Evolutionary conservation across 2,113 vertebrate species (phyloP), one percentile per base, ranked within the genome.

Genomic region (Lepus timidus): DNA sequence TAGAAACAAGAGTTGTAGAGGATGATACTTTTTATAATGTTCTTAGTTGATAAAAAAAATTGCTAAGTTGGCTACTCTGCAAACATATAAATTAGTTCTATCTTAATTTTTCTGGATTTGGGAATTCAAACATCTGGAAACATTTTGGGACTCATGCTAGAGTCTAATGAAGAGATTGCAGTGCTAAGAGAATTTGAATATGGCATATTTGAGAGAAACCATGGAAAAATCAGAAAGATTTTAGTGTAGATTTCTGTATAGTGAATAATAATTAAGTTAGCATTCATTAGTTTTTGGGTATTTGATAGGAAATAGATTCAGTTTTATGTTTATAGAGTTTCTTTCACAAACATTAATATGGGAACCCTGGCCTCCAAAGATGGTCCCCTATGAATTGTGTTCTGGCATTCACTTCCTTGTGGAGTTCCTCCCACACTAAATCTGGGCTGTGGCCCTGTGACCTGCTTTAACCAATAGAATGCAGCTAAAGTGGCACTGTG

Each of bases 251-350:
- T 67, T 81, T 93, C 3, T 74, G 13, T 85, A 90, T 84, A 94
- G 52, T 84, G 22, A 95, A 94, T 91, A 49, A 80, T n/a, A 90
- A 39, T 85, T 95, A 86, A 86, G 51, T 51, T 84, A 93, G 5
- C 33, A 75, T 95, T 86, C 58, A 23, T 96, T 85, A 93, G 62
- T 67, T 74, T 95, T 94, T 67, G 70, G 75, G 94, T 95, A 65
- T 86, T 95, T 95, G 25, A 31, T 93, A 75, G 61, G 65, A 96
- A 96, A 88, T 95, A 85, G 76, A 87, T 29, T 93, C 33, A 14
- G 52, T 85, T 92, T 92, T 88, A 75, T 90, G 78, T 96, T 96
- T 68, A 90, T 95, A 58, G 78, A 90, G 88, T 93, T 95, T 95
- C 49, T 94, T 91, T 95, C 51, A 61, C 95, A 90, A 95, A 79